A percentile compares a stretch with the other conserved stretches of the same genome.
phyloP scores from a whole-genome alignment of 2,888 invertebrate genomes.

The Diarsia rubi region DNA sequence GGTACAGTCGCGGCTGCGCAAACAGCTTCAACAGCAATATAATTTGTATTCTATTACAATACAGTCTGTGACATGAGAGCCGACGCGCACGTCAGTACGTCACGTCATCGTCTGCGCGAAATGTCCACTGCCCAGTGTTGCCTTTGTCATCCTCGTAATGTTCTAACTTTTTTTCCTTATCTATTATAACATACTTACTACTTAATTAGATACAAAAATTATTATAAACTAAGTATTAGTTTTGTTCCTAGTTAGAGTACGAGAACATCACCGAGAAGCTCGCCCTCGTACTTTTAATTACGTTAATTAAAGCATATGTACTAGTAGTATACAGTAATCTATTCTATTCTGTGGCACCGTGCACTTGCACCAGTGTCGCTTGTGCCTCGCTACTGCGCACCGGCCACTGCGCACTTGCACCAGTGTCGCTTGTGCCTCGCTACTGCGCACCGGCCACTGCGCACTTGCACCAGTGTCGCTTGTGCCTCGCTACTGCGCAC shows the following conservation, averaged over 20 bases:
- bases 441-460: not conserved
- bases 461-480: too few relatives aligned
- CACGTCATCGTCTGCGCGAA: slow-evolving; percentile 7
- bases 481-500: not conserved
- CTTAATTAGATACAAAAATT: slow-evolving; percentile 34
- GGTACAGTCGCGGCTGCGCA: slow-evolving; percentile 38
- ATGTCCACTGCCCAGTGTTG: slow-evolving; percentile 32
- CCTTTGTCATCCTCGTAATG: slow-evolving; percentile 11
- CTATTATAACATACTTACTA: slow-evolving; percentile 29
- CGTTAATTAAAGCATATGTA: slow-evolving; percentile 54
- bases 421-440: not conserved
- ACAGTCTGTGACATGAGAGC: slow-evolving; percentile 41
- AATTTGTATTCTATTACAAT: slow-evolving; percentile 47
- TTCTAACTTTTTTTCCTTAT: slow-evolving; percentile 29
- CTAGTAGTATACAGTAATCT: slow-evolving; percentile 53
- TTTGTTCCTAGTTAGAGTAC: slow-evolving; percentile 16
- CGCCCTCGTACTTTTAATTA: slow-evolving; percentile 1
- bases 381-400: not conserved
- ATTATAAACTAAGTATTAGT: slow-evolving; percentile 27
- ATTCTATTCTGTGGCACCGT: slow-evolving; percentile 4
- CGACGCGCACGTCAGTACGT: slow-evolving; percentile 16
- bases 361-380: too few relatives aligned
- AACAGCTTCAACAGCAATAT: slow-evolving; percentile 64
- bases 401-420: not conserved
- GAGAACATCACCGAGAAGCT: slow-evolving; percentile 19